phyloP scores from a whole-genome alignment of 2,888 invertebrate species.

The Acronicta aceris region DNA sequence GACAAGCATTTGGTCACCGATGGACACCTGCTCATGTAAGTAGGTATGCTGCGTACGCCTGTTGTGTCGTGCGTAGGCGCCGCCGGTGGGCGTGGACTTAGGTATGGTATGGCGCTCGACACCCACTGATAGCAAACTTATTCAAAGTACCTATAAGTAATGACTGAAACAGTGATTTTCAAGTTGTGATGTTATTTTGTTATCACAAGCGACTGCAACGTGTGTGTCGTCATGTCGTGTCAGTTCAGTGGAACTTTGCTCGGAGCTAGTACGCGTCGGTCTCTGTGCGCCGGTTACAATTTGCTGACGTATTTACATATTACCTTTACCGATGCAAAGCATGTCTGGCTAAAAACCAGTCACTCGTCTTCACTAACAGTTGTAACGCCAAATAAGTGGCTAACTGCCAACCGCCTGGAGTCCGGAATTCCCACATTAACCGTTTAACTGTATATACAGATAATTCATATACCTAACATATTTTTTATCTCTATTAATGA shows the following conservation, averaged over 20 bases:
- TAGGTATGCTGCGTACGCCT: too few species aligned
- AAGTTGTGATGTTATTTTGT: too few species aligned
- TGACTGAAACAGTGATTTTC: too few species aligned
- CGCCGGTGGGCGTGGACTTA: not conserved
- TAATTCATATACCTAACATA: not conserved
- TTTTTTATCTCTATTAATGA: not conserved
- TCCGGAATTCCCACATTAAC: not conserved
- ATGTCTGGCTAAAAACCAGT: conserved; percentile 30
- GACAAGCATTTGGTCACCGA: too few species aligned
- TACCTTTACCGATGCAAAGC: conserved; percentile 28
- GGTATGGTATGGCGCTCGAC: not conserved
- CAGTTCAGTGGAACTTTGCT: not conserved
- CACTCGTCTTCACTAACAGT: conserved; percentile 24
- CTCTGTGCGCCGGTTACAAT: conserved; percentile 1
- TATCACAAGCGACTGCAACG: too few species aligned
- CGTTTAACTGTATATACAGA: not conserved
- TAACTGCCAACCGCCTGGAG: conserved; percentile 18
- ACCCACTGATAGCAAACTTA: not conserved
- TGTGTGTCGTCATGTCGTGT: too few species aligned
- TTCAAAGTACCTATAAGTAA: too few species aligned
- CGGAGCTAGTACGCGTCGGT: not conserved
- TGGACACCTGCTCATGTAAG: too few species aligned
- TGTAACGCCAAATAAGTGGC: conserved; percentile 15
- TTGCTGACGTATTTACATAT: conserved; percentile 37
- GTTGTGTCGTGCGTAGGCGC: not conserved